A percentile compares a stretch with the other conserved stretches of the same genome.
Evolutionary conservation across 2,888 invertebrate genomes (phyloP).

Genomic region (Clanis bilineata): DNA sequence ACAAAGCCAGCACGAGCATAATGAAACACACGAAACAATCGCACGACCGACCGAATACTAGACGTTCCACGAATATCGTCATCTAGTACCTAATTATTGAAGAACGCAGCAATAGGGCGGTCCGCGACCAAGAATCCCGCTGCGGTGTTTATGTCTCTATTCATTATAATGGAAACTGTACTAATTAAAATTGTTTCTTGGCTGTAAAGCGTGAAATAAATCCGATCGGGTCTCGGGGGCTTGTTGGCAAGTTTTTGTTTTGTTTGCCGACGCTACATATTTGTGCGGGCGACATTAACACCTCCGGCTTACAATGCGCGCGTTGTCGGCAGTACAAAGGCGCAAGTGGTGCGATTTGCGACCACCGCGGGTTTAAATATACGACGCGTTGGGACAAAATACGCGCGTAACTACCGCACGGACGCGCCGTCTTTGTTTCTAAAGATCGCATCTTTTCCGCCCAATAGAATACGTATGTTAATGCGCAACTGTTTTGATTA

Average conservation of each 20-base stretch:
- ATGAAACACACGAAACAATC: slow-evolving; percentile 39
- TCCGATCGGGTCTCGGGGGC: slow-evolving; percentile 42
- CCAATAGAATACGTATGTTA: slow-evolving; percentile 57
- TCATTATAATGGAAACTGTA: slow-evolving; percentile 54
- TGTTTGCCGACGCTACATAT: slow-evolving; percentile 62
- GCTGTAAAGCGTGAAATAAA: slow-evolving; percentile 59
- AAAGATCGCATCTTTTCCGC: slow-evolving; percentile 62
- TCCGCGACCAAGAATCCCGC: slow-evolving; percentile 38
- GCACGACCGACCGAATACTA: slow-evolving; percentile 41
- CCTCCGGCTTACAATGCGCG: slow-evolving; percentile 50
- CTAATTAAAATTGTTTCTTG: slow-evolving; percentile 71
- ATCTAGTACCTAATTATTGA: slow-evolving; percentile 67
- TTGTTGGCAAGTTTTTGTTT: slow-evolving; percentile 46
- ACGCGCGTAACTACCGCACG: slow-evolving; percentile 54
- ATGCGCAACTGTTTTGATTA: slow-evolving; percentile 1
- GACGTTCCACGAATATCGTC: slow-evolving; percentile 56
- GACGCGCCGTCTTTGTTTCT: slow-evolving; percentile 55
- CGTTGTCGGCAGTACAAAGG: slow-evolving; percentile 56
- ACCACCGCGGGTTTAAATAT: slow-evolving; percentile 59
- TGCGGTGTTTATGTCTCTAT: slow-evolving; percentile 65
- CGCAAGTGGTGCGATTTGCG: slow-evolving; percentile 55
- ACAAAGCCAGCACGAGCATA: background rate
- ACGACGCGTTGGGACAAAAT: slow-evolving; percentile 38
- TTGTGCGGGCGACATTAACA: slow-evolving; percentile 63
- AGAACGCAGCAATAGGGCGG: slow-evolving; percentile 52